A percentile compares a stretch with the other conserved stretches of the same genome.
Conservation (phyloP, 2,113 vertebrate species). For the Malurus melanocephalus region DNA sequence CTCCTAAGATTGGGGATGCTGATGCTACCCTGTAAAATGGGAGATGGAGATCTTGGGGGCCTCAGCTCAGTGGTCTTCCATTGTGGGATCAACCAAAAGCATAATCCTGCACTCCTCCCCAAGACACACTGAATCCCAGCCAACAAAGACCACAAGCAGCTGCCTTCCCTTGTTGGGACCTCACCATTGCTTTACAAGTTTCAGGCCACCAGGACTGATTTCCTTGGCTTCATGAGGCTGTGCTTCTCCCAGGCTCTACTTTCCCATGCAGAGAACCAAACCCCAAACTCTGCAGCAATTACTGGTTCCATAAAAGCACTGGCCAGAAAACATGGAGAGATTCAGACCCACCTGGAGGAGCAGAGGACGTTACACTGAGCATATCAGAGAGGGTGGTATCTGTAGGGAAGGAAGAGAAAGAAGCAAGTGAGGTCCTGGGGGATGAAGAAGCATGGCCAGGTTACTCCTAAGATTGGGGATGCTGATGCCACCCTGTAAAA, state of each 20-base stretch:
- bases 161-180: rapidly evolving
- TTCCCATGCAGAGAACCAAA: rapidly evolving
- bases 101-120: rapidly evolving
- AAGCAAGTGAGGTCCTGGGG: neutral
- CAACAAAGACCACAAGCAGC: rapidly evolving
- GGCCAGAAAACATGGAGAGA: rapidly evolving
- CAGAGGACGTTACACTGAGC: rapidly evolving
- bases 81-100: rapidly evolving
- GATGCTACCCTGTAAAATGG: rapidly evolving
- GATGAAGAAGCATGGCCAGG: rapidly evolving
- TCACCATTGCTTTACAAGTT: neutral
- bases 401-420: neutral
- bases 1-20: rapidly evolving
- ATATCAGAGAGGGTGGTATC: rapidly evolving
- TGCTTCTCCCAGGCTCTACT: neutral
- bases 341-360: no score
- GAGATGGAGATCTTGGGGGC: rapidly evolving
- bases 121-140: rapidly evolving
- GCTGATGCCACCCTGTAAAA: rapidly evolving
- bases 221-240: neutral
- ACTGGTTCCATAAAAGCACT: rapidly evolving
- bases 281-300: neutral
- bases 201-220: rapidly evolving
- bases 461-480: rapidly evolving
- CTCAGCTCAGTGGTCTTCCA: rapidly evolving